Percentiles rank a stretch among this genome's conserved stretches.
Evolutionary conservation across 2,797 vertebrate genomes (phyloP).

Genomic region (Cryptoblepharus egeriae): DNA sequence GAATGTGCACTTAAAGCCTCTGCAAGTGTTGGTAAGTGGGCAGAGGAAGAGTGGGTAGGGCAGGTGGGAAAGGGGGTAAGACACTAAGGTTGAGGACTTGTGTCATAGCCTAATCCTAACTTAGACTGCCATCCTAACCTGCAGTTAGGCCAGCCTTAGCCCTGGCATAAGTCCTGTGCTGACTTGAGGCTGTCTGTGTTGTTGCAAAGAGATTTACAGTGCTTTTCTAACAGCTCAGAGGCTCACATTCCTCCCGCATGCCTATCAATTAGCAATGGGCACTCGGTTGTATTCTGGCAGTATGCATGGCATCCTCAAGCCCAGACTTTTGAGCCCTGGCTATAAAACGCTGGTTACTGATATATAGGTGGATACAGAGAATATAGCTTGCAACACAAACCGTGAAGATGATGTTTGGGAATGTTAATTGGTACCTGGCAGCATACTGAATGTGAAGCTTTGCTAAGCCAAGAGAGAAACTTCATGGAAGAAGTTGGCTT

Average conservation of each 20-base stretch:
- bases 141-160: too few relatives aligned
- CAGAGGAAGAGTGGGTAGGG: too few relatives aligned
- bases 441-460: not conserved
- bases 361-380: not conserved
- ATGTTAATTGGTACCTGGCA: not conserved
- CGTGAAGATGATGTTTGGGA: not conserved
- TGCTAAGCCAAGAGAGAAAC: not conserved
- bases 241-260: too few relatives aligned
- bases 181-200: too few relatives aligned
- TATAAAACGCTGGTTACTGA: not conserved
- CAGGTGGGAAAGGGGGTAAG: too few relatives aligned
- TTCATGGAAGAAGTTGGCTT: not conserved
- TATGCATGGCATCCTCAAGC: not conserved
- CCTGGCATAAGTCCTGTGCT: too few relatives aligned
- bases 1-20: too few relatives aligned
- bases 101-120: not conserved
- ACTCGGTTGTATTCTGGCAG: not conserved
- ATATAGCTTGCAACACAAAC: not conserved
- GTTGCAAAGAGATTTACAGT: too few relatives aligned
- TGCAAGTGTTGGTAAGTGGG: too few relatives aligned
- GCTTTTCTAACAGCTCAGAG: too few relatives aligned
- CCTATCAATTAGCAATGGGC: too few relatives aligned
- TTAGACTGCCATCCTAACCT: too few relatives aligned
- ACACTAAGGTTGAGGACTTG: not conserved
- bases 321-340: not conserved